A percentile compares a stretch with the other conserved stretches of the same genome.
Evolutionary conservation across 1,140 invertebrate species (phyloP).

Genomic region (Vollenhovia emeryi): DNA sequence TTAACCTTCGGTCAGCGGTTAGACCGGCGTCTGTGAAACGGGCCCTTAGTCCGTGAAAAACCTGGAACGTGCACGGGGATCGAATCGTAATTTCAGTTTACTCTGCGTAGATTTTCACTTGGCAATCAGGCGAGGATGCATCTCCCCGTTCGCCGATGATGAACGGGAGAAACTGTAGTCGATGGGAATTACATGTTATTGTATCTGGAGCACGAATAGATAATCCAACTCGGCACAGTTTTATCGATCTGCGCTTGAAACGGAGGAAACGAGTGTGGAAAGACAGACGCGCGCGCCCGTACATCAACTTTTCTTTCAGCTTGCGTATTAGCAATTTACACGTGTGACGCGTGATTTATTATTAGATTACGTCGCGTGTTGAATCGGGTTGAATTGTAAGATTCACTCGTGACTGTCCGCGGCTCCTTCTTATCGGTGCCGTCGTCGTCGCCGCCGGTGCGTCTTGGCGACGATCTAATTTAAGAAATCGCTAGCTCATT

Average conservation of each 20-base stretch:
- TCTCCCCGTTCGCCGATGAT: background rate
- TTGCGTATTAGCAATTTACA: background rate
- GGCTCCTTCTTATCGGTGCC: background rate
- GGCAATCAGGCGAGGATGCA: background rate
- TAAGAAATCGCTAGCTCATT: constrained; percentile 24
- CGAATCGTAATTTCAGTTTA: background rate
- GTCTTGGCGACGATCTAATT: background rate
- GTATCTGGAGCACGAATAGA: background rate
- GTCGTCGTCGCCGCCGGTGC: no score
- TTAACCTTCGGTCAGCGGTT: no score
- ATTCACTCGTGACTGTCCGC: background rate
- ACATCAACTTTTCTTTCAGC: background rate
- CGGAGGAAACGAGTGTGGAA: background rate
- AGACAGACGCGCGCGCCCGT: background rate
- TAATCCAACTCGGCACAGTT: background rate
- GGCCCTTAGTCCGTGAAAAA: no score
- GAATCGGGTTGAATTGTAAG: background rate
- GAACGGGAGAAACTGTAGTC: background rate
- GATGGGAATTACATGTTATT: background rate
- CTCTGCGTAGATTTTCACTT: background rate
- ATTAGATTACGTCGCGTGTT: background rate
- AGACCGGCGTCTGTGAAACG: no score
- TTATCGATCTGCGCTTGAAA: background rate
- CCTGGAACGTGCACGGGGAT: background rate
- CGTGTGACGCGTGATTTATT: background rate